phyloP scores from a whole-genome alignment of 2,888 invertebrate genomes.

The Antheraea assamensis region DNA sequence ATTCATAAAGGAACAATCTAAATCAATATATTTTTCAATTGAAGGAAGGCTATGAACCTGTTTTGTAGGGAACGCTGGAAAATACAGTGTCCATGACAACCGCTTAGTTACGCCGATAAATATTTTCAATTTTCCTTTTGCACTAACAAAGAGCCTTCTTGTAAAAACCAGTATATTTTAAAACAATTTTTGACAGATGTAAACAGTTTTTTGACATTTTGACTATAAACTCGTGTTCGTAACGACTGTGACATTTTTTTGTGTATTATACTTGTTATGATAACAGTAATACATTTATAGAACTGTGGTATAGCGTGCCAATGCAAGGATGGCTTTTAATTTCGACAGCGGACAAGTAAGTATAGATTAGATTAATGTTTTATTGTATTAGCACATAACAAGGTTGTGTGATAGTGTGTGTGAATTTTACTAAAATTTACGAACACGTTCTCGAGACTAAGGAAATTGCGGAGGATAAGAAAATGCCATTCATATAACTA shows the following conservation, averaged over 20 bases:
- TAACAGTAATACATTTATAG: not conserved
- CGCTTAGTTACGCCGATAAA: constrained; percentile 71
- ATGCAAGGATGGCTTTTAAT: constrained; percentile 62
- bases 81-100: constrained; percentile 53
- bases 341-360: constrained; percentile 76
- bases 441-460: not conserved
- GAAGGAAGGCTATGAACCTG: not conserved
- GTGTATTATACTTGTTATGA: constrained; percentile 39
- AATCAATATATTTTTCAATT: not conserved
- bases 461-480: not conserved
- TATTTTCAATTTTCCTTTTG: constrained; percentile 52
- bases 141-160: constrained; percentile 33
- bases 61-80: constrained; percentile 35
- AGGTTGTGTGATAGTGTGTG: not conserved
- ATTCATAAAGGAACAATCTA: constrained; percentile 1
- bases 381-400: not conserved
- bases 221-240: constrained; percentile 38
- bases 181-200: constrained; percentile 34
- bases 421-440: not conserved
- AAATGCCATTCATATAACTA: not conserved
- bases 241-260: constrained; percentile 51
- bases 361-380: constrained; percentile 23
- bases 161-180: constrained; percentile 34
- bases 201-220: constrained; percentile 41
- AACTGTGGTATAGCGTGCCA: constrained; percentile 25